phyloP scores from a whole-genome alignment of 2,797 vertebrate genomes.

The Rousettus madagascariensis region DNA sequence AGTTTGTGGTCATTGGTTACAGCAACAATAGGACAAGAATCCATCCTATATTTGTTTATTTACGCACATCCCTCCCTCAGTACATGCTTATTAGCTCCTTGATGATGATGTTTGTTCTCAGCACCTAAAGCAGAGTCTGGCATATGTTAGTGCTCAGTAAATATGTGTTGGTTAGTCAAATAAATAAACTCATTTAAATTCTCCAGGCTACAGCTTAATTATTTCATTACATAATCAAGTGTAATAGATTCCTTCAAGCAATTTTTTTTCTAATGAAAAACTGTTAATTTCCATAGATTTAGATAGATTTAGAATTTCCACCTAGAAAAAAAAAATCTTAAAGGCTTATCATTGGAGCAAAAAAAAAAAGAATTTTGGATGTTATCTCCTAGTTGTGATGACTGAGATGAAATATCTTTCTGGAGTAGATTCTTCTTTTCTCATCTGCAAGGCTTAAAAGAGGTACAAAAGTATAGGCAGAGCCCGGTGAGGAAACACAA shows the following conservation, averaged over 20 bases:
- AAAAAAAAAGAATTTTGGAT: neutral
- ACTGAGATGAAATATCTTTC: neutral
- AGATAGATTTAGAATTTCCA: neutral
- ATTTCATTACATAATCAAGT: conserved; percentile 3
- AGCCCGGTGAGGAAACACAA: neutral
- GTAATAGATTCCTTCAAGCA: neutral
- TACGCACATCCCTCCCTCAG: accelerated
- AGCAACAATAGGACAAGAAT: neutral
- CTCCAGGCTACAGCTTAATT: neutral
- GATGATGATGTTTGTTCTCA: neutral
- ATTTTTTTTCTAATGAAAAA: neutral
- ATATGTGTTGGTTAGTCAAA: neutral
- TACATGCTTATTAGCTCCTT: neutral
- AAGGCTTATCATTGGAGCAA: neutral
- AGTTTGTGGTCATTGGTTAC: neutral
- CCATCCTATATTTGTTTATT: neutral
- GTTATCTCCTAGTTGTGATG: neutral
- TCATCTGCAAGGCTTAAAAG: neutral
- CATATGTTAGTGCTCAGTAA: neutral
- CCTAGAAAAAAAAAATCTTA: neutral
- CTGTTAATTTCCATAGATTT: neutral
- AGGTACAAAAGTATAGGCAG: neutral
- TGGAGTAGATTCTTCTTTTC: neutral
- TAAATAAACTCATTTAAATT: neutral
- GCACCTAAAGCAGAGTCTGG: neutral